Base-by-base conservation (phyloP, 2,797 vertebrate species). In the Chaetophractus vellerosus region DNA sequence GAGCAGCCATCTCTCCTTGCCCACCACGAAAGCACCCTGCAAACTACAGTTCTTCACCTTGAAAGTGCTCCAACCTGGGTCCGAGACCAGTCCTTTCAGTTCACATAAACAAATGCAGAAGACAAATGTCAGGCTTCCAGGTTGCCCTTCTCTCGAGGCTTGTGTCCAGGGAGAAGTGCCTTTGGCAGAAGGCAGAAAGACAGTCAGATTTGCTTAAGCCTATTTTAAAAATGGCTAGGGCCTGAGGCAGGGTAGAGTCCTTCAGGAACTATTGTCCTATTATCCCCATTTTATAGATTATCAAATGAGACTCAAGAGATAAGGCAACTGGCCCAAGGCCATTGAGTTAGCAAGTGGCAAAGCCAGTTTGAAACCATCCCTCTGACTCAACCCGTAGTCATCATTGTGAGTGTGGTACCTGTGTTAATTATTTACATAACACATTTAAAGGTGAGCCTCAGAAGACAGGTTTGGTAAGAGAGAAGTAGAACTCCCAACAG, bases 401-500 rank as follows among this genome's bases (percentile, higher is more conserved):
- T 23, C 87, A 19, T 50, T 38, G 26, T 78, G 86, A 72, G 6
- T n/a, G 64, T 88, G 63, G 59, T 75, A 61, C 50, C 14, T 16
- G 24, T 76, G 41, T 88, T 88, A 64, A 94, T 38, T 75, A 93
- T 78, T 91, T 88, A 74, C 9, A 4, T 21, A 36, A 36, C 36
- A 79, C 68, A 36, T 48, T 16, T 7, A 57, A 93, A 83, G 61
- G 18, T 66, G 41, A 90, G 14, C 71, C 87, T 80, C 12, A 0
- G 52, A 91, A 95, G 92, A 81, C 33, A 75, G 38, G n/a, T 55
- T 55, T 90, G 57, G 12, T n/a, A 9, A 57, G 28, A 66, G 41
- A 92, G 76, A 92, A 90, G 61, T 66, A 57, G 50, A 86, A 85
- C 50, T 74, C 89, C 78, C 57, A 21, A 92, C 76, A 80, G 36